Evolutionary conservation across 2,113 vertebrate species (phyloP), one percentile per base, ranked within the genome.

Genomic region (Syngnathoides biaculeatus): DNA sequence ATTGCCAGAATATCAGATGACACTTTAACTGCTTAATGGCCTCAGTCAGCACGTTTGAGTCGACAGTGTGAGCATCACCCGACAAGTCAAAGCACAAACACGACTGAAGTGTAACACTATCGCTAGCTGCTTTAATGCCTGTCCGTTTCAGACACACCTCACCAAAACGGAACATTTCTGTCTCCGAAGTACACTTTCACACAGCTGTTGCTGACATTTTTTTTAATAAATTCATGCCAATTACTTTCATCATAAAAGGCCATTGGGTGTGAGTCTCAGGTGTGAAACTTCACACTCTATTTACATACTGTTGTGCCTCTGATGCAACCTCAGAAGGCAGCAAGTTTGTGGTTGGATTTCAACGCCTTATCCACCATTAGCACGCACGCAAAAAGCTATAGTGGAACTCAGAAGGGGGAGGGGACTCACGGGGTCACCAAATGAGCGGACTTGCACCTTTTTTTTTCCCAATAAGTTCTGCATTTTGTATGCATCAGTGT

Each of bases 61-160:
- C 8, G 59, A 40, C 20, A 20, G 58, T 40, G 35, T 40, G 58
- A 60, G 17, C 14, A 3, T 39, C 35, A 30, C 55, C 22, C 55
- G 8, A 30, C 55, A 22, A 61, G 59, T 15, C 59, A 13, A 40
- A 61, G 42, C 59, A 15, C 26, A 57, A 57, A 61, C 58, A 60
- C 13, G 35, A n/a, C 35, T 20, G 9, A 59, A 20, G 30, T 10
- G n/a, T 38, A 61, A 40, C 6, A 14, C 20, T 40, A 61, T 61
- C 38, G 40, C 59, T 40, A 12, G 7, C 26, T 10, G 2, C 26
- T 30, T 30, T 14, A 26, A 30, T 57, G 26, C 19, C 45, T 48
- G 45, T 57, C 26, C 14, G 8, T 52, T 27, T 9, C 55, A 57
- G 53, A 55, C 26, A 17, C 13, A 57, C 17, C 26, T 57, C 15